phyloP scores from a whole-genome alignment of 2,113 vertebrate species.

The Sturnira hondurensis region DNA sequence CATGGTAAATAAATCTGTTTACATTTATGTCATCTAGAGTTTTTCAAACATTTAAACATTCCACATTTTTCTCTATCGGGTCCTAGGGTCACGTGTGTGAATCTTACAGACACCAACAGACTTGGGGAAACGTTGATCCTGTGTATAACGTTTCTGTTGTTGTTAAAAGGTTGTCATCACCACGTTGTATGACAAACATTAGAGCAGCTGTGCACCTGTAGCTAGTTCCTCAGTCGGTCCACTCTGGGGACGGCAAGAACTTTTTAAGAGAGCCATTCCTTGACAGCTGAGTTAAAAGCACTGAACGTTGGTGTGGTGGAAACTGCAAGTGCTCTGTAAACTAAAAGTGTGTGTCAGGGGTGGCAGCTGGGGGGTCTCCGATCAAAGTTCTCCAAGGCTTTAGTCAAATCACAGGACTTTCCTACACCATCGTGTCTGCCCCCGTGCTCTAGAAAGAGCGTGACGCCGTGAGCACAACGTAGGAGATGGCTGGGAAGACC shows the following conservation, averaged over 20 bases:
- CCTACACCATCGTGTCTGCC: background rate
- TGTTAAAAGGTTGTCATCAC: background rate
- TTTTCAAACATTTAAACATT: background rate
- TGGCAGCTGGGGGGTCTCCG: background rate
- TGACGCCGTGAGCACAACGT: fast-evolving
- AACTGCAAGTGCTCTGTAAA: background rate
- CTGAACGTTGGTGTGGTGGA: background rate
- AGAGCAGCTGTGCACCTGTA: background rate
- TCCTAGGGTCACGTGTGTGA: background rate
- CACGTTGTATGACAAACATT: no score
- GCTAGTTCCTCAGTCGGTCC: background rate
- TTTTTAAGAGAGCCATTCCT: background rate
- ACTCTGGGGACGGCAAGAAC: background rate
- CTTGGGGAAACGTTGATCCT: background rate
- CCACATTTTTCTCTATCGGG: background rate
- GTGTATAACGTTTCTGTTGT: background rate
- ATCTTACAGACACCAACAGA: background rate
- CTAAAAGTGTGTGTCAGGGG: fast-evolving
- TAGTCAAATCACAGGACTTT: background rate
- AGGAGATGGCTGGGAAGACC: background rate
- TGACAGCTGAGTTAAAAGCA: background rate
- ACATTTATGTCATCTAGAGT: background rate
- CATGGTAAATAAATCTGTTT: background rate
- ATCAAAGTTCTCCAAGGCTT: background rate
- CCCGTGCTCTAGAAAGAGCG: background rate